Base-by-base conservation (phyloP, 2,888 invertebrate species). In the Bimastos eiseni region DNA sequence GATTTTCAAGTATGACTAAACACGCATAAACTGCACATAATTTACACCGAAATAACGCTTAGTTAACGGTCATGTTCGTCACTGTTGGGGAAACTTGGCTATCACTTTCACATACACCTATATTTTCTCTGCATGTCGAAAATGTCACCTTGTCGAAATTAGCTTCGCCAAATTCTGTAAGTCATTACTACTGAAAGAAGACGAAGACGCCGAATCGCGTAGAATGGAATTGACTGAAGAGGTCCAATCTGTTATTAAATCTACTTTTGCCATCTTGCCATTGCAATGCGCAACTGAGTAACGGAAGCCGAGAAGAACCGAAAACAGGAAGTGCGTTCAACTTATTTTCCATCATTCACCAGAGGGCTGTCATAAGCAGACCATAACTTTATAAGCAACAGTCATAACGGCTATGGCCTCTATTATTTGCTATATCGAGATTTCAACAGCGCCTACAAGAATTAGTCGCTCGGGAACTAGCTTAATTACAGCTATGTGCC, bases 211-310 rank as follows among this genome's bases (percentile, higher is more conserved):
- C 36, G 86, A 86, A 36, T 36, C 86, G 86, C 37, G 86, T 8
- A 86, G 34, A 37, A 86, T 86, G 36, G 86, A 86, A 86, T 37
- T 37, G 86, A 86, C 37, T 37, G 86, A 86, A 21, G 86, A 36
- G 36, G 86, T 36, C 86, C 86, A 86, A 37, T 86, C 86, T 19
- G 37, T 37, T 34, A 86, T 37, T 34, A 8, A 34, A 21, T 86
- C 86, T 19, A 24, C 86, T 86, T 86, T 86, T 21, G 86, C 86
- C 86, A 86, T 86, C 86, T 86, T 86, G 86, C 86, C 86, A 86
- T 86, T 37, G 86, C 86, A 36, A 70, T 70, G n/a, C 70, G n/a
- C 70, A 70, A n/a, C 70, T 70, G 70, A 70, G n/a, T 24, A 70
- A 70, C 70, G 70, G 70, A 70, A 70, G 70, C n/a, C 70, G 70